Base-by-base conservation (phyloP, 2,888 invertebrate genomes). In the Macrophya annulata region DNA sequence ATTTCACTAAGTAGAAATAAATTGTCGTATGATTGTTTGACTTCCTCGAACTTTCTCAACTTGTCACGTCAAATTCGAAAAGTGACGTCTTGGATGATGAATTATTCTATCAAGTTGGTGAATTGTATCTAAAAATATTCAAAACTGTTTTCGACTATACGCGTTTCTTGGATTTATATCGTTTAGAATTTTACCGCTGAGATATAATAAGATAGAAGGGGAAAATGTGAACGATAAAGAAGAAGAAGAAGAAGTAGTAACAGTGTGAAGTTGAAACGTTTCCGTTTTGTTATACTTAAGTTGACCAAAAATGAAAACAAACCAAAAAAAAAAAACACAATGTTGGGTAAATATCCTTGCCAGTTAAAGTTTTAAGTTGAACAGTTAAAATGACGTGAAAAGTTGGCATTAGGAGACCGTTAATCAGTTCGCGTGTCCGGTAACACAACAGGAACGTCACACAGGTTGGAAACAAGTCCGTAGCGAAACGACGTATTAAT, bases 371-470 rank as follows among this genome's bases (percentile, higher is more conserved):
- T 37, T 37, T 6, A 17, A 68, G 68, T 37, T 68, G 15, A 37
- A 68, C 21, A 37, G 68, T 68, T 68, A 37, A 45, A 74, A 21
- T 15, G n/a, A 43, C 43, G 51, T 77, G 45, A 77, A 51, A 55
- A 77, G 51, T 77, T 55, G 17, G 43, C 40, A 43, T 81, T 81
- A 62, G 51, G 51, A 59, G 21, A 43, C 21, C 81, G 81, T 81
- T 81, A 81, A 81, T 81, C 81, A 81, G 81, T 81, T 81, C 81
- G 81, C 81, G 81, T 81, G 81, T 81, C 81, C n/a, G 25, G 21
- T 51, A 31, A 17, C 48, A 77, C 76, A 77, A 51, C 76, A 37
- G 51, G 6, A 77, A 77, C 51, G 76, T 77, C 51, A 51, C 48
- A 51, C 76, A n/a, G 45, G 37, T 45, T 21, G 43, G n/a, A 17